phyloP scores from a whole-genome alignment of 2,888 invertebrate species.

The Macrophya alboannulata region DNA sequence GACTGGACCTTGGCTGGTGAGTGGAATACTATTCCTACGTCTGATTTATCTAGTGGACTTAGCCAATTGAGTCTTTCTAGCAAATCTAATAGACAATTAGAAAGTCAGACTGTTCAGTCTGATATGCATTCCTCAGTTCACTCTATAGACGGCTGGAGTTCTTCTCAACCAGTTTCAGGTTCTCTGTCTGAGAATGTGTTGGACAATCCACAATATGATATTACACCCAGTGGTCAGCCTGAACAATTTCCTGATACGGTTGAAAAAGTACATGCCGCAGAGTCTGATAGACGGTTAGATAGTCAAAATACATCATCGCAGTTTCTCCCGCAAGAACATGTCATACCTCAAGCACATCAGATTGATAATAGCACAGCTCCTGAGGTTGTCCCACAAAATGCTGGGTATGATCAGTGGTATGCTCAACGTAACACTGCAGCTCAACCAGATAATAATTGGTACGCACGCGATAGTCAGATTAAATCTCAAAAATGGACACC shows the following conservation, averaged over 20 bases:
- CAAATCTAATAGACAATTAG: slow-evolving; percentile 62
- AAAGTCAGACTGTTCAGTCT: slow-evolving; percentile 59
- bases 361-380: slow-evolving; percentile 54
- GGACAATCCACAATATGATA: slow-evolving; percentile 58
- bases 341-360: slow-evolving; percentile 53
- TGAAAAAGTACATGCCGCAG: slow-evolving; percentile 61
- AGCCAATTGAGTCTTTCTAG: slow-evolving; percentile 70
- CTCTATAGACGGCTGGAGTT: slow-evolving; percentile 50
- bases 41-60: slow-evolving; percentile 69
- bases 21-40: slow-evolving; percentile 64
- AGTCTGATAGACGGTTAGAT: slow-evolving; percentile 38
- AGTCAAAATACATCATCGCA: slow-evolving; percentile 11
- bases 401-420: slow-evolving; percentile 77
- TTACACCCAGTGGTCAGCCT: slow-evolving; percentile 58
- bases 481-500: slow-evolving; percentile 62
- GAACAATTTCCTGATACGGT: slow-evolving; percentile 58
- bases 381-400: slow-evolving; percentile 63
- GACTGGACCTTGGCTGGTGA: slow-evolving; percentile 67
- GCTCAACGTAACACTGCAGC: slow-evolving; percentile 69
- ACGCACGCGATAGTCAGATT: slow-evolving; percentile 70
- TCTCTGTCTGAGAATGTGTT: slow-evolving; percentile 17
- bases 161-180: slow-evolving; percentile 53
- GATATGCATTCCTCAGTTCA: slow-evolving; percentile 51
- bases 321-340: slow-evolving; percentile 61
- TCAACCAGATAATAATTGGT: slow-evolving; percentile 70